These are phyloP conservation scores for Pachypanchax playfairii DNA, from an alignment of 2,113 vertebrate genomes.

Conservation along the genomic window DNA sequence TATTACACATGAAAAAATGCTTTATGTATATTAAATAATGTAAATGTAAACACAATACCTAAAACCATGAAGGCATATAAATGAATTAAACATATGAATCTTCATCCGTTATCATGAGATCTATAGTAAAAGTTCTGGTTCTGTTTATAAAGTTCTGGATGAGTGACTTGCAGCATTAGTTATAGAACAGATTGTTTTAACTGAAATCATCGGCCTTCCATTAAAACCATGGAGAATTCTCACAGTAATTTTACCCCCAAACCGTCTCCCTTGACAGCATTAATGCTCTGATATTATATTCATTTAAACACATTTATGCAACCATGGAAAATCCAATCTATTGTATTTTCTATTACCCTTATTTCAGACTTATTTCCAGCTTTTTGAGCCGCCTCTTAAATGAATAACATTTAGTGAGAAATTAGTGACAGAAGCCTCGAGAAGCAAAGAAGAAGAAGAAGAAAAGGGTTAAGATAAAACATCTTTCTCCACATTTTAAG, in stretches of 20 bases:
- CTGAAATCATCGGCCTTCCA: constrained; percentile 63
- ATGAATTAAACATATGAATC: too few relatives aligned
- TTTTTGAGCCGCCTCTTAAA: constrained; percentile 57
- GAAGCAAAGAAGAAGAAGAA: constrained; percentile 38
- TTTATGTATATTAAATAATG: too few relatives aligned
- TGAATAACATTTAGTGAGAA: constrained; percentile 78
- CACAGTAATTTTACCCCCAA: constrained; percentile 68
- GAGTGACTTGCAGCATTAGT: constrained; percentile 72
- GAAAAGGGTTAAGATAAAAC: constrained; percentile 10
- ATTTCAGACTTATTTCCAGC: constrained; percentile 65
- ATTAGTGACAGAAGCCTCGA: constrained; percentile 67
- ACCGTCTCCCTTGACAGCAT: constrained; percentile 62
- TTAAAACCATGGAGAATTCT: constrained; percentile 66
- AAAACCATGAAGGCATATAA: too few relatives aligned
- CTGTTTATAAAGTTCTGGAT: constrained; percentile 35
- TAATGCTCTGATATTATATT: constrained; percentile 66
- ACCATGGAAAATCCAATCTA: constrained; percentile 64
- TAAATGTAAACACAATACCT: too few relatives aligned
- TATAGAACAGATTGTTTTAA: constrained; percentile 65
- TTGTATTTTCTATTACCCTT: constrained; percentile 67
- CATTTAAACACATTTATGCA: constrained; percentile 74
- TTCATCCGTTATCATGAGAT: too few relatives aligned
- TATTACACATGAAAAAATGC: too few relatives aligned
- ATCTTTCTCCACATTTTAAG: too few relatives aligned
- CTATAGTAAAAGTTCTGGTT: constrained; percentile 25